Percentiles rank a stretch among this genome's conserved stretches.
Conservation (phyloP, 2,113 vertebrate genomes). For the Mastomys natalensis region DNA sequence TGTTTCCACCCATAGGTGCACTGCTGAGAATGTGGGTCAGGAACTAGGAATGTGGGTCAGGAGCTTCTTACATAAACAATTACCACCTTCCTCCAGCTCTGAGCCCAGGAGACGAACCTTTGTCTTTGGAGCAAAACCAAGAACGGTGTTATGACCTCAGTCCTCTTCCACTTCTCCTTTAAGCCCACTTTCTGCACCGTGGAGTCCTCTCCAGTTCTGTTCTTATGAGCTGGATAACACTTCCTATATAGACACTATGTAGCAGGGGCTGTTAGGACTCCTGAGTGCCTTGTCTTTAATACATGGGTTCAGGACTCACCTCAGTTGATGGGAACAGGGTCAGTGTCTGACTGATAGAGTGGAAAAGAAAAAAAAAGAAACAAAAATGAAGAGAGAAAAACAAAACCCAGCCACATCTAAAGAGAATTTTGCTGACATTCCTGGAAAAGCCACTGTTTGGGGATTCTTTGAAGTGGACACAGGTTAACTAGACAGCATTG, state of each 20-base stretch:
- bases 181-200: neutral
- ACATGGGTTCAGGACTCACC: neutral
- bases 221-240: neutral
- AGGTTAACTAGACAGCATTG: neutral
- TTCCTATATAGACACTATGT: neutral
- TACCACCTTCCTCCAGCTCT: neutral
- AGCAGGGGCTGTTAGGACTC: neutral
- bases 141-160: neutral
- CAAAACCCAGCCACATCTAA: neutral
- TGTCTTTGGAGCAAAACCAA: neutral
- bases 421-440: neutral
- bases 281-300: neutral
- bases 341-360: neutral
- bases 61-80: neutral
- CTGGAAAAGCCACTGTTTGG: neutral
- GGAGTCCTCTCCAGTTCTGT: neutral
- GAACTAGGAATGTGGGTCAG: neutral
- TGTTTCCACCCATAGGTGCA: neutral
- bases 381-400: neutral
- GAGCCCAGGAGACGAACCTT: neutral
- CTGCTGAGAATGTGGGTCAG: neutral
- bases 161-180: neutral
- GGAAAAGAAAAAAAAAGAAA: neutral
- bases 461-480: neutral
- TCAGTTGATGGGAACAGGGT: neutral